Evolutionary conservation across 1,140 invertebrate species (phyloP).

Genomic region (Chionoecetes opilio): DNA sequence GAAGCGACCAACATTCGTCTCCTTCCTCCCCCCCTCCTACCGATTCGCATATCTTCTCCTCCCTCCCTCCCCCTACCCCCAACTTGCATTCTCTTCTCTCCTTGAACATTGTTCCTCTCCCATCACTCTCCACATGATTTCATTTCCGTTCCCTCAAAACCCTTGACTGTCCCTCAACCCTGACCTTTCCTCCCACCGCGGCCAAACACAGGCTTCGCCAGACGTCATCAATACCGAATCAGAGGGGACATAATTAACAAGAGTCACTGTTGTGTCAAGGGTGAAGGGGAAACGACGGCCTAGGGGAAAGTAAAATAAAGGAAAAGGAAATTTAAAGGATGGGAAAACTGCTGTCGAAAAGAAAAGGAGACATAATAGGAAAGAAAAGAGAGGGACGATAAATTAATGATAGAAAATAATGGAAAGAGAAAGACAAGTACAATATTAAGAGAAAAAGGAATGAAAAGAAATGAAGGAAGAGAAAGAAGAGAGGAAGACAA

Average conservation of each 20-base stretch:
- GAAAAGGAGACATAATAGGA: not conserved
- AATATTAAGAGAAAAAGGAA: not conserved
- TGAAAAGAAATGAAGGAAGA: not conserved
- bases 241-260: constrained; percentile 11
- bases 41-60: not conserved
- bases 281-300: not conserved
- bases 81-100: not conserved
- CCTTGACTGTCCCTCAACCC: not conserved
- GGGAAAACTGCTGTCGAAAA: not conserved
- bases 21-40: not conserved
- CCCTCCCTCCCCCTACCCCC: not conserved
- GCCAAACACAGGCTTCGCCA: not conserved
- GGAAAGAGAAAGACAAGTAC: not conserved
- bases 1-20: not conserved
- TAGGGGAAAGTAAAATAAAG: not conserved
- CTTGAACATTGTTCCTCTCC: not conserved
- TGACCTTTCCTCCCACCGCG: not conserved
- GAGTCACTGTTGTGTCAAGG: constrained; percentile 16
- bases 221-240: constrained; percentile 1
- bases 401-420: not conserved
- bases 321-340: not conserved
- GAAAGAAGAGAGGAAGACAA: not conserved
- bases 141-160: not conserved
- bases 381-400: not conserved
- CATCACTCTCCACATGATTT: not conserved